Percentiles rank a stretch among this genome's conserved stretches.
phyloP scores from a whole-genome alignment of 2,888 invertebrate genomes.

The Autographa gamma region DNA sequence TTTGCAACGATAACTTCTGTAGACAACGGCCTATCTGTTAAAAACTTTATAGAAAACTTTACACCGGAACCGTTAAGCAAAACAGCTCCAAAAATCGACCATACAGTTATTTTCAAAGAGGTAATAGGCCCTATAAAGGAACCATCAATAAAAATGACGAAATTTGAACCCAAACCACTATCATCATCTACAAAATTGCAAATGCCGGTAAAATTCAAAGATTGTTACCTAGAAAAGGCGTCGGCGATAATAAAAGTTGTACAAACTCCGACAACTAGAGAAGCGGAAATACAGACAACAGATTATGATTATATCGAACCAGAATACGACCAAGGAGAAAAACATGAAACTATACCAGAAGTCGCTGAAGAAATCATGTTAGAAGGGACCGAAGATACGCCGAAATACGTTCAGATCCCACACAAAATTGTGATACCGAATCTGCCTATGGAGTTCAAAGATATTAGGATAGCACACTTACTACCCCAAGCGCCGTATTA shows the following conservation, averaged over 20 bases:
- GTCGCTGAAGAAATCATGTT: constrained; percentile 79
- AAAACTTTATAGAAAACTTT: constrained; percentile 81
- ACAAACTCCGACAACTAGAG: constrained; percentile 5
- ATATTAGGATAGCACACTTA: constrained; percentile 76
- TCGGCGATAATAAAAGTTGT: constrained; percentile 67
- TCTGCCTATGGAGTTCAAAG: constrained; percentile 62
- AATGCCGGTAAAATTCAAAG: constrained; percentile 74
- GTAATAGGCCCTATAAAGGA: constrained; percentile 39
- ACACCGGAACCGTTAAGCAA: constrained; percentile 70
- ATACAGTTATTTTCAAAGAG: constrained; percentile 60
- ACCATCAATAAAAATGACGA: constrained; percentile 71
- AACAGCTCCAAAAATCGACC: constrained; percentile 21
- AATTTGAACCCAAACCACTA: constrained; percentile 58
- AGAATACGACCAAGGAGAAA: constrained; percentile 50
- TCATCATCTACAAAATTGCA: constrained; percentile 50
- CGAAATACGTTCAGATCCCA: constrained; percentile 41
- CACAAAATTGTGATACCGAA: constrained; percentile 72
- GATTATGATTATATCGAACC: constrained; percentile 51
- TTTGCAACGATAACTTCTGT: constrained; percentile 66
- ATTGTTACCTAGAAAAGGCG: constrained; percentile 47
- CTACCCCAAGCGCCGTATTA: constrained; percentile 76
- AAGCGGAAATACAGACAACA: constrained; percentile 35
- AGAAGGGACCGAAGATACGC: constrained; percentile 65
- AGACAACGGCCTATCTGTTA: constrained; percentile 68
- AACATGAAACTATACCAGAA: constrained; percentile 71